These are phyloP conservation scores for Microtus montanus DNA, from an alignment of 2,113 vertebrate genomes.

Conservation along the genomic window DNA sequence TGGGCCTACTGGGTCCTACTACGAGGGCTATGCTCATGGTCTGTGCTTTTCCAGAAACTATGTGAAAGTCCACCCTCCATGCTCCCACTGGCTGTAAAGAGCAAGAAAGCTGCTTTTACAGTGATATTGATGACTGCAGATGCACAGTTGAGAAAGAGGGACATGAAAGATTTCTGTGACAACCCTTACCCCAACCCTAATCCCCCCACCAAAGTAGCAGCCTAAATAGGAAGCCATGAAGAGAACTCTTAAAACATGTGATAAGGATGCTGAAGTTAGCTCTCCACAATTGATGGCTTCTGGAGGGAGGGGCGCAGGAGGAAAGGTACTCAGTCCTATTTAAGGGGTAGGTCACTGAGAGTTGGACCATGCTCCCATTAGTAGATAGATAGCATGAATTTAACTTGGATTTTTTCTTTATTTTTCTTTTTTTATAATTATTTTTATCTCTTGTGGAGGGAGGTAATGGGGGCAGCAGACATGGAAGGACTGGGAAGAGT, in stretches of 20 bases:
- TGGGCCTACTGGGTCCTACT: neutral
- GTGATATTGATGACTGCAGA: neutral
- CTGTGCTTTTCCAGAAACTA: neutral
- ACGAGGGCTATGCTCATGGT: neutral
- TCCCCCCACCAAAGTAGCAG: too few relatives aligned
- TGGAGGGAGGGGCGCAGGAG: neutral
- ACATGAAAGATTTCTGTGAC: neutral
- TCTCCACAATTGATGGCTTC: neutral
- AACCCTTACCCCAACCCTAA: neutral
- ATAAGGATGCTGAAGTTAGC: neutral
- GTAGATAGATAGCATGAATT: neutral
- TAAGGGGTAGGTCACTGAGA: neutral
- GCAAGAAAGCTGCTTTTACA: too few relatives aligned
- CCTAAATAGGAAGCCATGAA: neutral
- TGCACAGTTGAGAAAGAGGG: neutral
- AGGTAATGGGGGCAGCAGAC: neutral
- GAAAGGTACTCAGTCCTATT: neutral
- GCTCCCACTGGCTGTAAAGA: neutral
- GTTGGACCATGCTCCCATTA: neutral
- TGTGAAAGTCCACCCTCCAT: neutral
- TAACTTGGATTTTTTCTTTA: neutral
- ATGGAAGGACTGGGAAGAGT: neutral
- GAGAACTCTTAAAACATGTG: neutral
- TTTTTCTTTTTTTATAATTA: neutral
- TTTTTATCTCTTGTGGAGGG: neutral